Base-by-base conservation (phyloP, 92 coral and sea anemone genomes). In the Metridium senile region DNA sequence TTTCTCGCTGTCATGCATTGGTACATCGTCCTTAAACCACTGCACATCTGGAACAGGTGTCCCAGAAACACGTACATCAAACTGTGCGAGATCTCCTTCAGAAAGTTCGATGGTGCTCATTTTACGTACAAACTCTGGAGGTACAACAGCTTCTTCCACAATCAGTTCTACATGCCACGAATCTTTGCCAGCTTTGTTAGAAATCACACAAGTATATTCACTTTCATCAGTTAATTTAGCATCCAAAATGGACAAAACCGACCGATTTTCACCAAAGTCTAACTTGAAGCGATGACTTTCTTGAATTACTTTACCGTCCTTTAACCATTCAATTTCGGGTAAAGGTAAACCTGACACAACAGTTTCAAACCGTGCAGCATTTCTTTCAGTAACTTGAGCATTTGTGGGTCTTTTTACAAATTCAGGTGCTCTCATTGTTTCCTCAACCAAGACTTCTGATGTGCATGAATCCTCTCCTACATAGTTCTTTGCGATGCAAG, bases 151-250 rank as follows among this genome's bases (percentile, higher is more conserved):
- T 68, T 93, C 97, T 57, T 86, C 92, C 2, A 96, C 94, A 35
- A 89, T 78, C 26, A 96, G 93, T 54, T 89, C 94, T 25, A 96
- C 88, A 53, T 88, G 81, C 49, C 95, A 92, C 59, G 97, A 92
- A 62, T 82, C 97, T 78, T 78, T 88, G 25, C 99, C 99, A 65
- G 88, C 93, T 69, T 91, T 85, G 71, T 89, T 96, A 11, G 87
- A 87, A 26, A 93, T 91, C n/a, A 84, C 68, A 63, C 99, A 96
- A 0, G 93, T 86, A 77, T 89, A 92, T 30, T 89, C 97, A 32
- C 99, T 97, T 82, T 93, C 97, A 68, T 96, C 99, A 0, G 82
- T 89, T 71, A 90, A 90, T 33, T 92, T 86, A 49, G 91, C 94
- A 62, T 92, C 99, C 52, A 83, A 78, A 64, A 96, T 81, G 6